phyloP scores from a whole-genome alignment of 64 coral and sea anemone species.

The Pocillopora verrucosa region DNA sequence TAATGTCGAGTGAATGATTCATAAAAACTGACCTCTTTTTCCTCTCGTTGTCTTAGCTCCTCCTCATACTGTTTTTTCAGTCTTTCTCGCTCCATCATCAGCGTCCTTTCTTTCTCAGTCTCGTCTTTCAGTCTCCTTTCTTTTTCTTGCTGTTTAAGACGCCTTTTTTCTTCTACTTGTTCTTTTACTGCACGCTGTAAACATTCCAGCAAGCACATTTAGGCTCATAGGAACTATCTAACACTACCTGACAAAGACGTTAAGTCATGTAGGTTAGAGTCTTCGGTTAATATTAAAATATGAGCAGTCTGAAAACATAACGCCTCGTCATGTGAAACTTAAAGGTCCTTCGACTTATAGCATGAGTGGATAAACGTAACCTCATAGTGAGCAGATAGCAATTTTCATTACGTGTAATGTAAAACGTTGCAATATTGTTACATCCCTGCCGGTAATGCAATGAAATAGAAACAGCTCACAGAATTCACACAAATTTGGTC shows the following conservation, averaged over 20 bases:
- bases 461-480: too few species aligned
- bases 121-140: slow-evolving; percentile 73
- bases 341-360: too few species aligned
- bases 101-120: slow-evolving; percentile 61
- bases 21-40: slow-evolving; percentile 77
- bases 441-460: too few species aligned
- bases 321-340: too few species aligned
- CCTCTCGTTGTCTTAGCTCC: slow-evolving; percentile 61
- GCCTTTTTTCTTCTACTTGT: slow-evolving; percentile 87
- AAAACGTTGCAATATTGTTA: too few species aligned
- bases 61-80: slow-evolving; percentile 55
- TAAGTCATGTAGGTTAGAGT: too few species aligned
- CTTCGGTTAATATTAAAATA: not conserved
- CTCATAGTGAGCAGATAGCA: too few species aligned
- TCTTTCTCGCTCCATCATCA: slow-evolving; percentile 50
- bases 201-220: not conserved
- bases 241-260: not conserved
- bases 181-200: slow-evolving; percentile 86
- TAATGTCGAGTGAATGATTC: too few species aligned
- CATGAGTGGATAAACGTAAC: too few species aligned
- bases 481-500: too few species aligned
- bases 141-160: slow-evolving; percentile 74
- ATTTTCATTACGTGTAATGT: too few species aligned
- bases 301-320: too few species aligned
- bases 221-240: not conserved